phyloP scores from a whole-genome alignment of 1,140 invertebrate species.

The Cydia amplana region DNA sequence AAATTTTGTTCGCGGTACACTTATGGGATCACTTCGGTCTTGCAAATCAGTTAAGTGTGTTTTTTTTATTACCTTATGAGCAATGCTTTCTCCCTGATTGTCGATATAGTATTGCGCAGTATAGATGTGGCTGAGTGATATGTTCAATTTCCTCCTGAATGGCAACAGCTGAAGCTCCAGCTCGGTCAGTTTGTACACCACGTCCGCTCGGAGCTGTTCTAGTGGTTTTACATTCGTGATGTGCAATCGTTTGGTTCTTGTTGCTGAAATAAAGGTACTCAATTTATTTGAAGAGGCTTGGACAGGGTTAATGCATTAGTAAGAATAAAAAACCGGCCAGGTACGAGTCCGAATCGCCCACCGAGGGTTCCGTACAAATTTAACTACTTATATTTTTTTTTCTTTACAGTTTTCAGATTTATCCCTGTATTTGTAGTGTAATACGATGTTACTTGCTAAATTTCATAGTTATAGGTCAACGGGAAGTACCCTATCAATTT shows the following conservation, averaged over 20 bases:
- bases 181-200: conserved; percentile 87
- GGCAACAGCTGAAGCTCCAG: conserved; percentile 86
- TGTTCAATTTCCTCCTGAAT: conserved; percentile 84
- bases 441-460: too few species aligned
- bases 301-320: too few species aligned
- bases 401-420: too few species aligned
- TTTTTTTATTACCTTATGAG: conserved; percentile 73
- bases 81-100: conserved; percentile 86
- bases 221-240: conserved; percentile 83
- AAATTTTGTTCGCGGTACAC: too few species aligned
- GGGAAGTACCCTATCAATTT: too few species aligned
- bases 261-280: conserved; percentile 61
- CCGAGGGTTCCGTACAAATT: too few species aligned
- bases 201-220: conserved; percentile 84
- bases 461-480: too few species aligned
- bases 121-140: conserved; percentile 85
- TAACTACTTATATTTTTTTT: too few species aligned
- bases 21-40: too few species aligned
- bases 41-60: too few species aligned
- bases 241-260: conserved; percentile 83
- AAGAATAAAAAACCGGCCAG: not conserved
- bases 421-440: too few species aligned
- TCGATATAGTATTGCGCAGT: conserved; percentile 88
- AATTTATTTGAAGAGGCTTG: not conserved
- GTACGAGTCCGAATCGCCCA: too few species aligned